These are phyloP conservation scores for Oeneis ivallda DNA, from an alignment of 2,888 invertebrate genomes.

Conservation along the genomic window DNA sequence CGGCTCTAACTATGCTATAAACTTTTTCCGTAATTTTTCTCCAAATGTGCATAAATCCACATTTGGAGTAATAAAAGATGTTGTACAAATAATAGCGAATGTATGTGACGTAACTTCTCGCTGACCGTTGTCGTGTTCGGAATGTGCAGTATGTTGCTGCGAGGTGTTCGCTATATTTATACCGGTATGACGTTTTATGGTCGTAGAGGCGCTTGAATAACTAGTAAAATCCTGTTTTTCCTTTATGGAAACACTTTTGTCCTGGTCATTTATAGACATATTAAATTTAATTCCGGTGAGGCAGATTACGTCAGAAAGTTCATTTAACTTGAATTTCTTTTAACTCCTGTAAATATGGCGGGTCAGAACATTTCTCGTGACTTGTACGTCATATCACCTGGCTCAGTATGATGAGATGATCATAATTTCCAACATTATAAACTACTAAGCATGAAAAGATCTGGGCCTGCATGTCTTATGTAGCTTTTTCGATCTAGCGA, in stretches of 20 bases:
- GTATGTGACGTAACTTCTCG: conserved; percentile 29
- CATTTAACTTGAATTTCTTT: not conserved
- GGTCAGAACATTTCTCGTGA: too few species aligned
- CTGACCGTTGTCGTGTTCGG: conserved; percentile 24
- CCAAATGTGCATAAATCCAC: not conserved
- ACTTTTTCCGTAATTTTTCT: too few species aligned
- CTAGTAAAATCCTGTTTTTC: conserved; percentile 8
- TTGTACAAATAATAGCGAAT: conserved; percentile 30
- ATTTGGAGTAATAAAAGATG: conserved; percentile 1
- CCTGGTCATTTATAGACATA: not conserved
- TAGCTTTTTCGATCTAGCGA: too few species aligned
- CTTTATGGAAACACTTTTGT: conserved; percentile 10
- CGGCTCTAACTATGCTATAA: not conserved
- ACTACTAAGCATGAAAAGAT: too few species aligned
- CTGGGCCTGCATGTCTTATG: too few species aligned
- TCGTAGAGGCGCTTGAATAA: conserved; percentile 18
- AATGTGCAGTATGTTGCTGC: conserved; percentile 18
- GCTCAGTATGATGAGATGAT: too few species aligned
- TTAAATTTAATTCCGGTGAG: conserved; percentile 1
- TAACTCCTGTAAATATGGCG: too few species aligned
- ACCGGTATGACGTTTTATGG: conserved; percentile 19
- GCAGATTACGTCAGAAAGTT: not conserved
- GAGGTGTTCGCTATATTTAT: conserved; percentile 30
- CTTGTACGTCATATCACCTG: not conserved
- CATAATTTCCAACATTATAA: too few species aligned